Evolutionary conservation across 2,113 vertebrate genomes (phyloP), one percentile per base, ranked within the genome.

Genomic region (Aegithalos caudatus): DNA sequence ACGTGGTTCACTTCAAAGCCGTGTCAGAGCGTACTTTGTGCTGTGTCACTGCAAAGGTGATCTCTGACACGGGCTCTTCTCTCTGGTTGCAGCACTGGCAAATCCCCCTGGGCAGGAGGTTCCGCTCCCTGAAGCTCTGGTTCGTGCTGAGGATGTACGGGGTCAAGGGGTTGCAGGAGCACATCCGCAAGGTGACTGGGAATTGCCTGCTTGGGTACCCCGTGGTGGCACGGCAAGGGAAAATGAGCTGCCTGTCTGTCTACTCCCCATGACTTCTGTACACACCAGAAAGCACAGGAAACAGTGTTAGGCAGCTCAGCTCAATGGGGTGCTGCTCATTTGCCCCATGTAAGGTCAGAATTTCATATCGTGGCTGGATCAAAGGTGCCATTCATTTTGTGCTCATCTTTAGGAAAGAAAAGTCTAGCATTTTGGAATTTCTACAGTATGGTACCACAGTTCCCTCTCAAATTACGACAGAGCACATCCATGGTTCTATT

Each of bases 121-220:
- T 99, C 94, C 99, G 99, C 57, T 99, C 99, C 12, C 96, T 99
- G 86, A 99, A 99, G 97, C 90, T 99, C 97, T 99, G 99, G 99
- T 99, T 99, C 78, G 99, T 99, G 38, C 98, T 99, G 84, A 98
- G 99, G 77, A 94, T 99, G 97, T 99, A 99, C 1, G 99, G 99
- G 2, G 96, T 99, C 71, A 97, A 84, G 21, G 98, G 99, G 22
- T 98, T 99, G 92, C 99, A 99, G 97, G 98, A 98, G 38, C 82
- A 99, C 81, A 99, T 99, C 95, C 99, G 98, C 88, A 99, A 99
- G 99, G 97, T 98, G 95, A 97, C 51, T 5, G 23, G 23, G 10
- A 23, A 64, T 80, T 21, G 31, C n/a, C 42, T 61, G 72, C 62
- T 95, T 89, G 93, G 76, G 83, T 83, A 24, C 28, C 13, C 22